Evolutionary conservation across 2,888 invertebrate species (phyloP).

Genomic region (Erannis defoliaria): DNA sequence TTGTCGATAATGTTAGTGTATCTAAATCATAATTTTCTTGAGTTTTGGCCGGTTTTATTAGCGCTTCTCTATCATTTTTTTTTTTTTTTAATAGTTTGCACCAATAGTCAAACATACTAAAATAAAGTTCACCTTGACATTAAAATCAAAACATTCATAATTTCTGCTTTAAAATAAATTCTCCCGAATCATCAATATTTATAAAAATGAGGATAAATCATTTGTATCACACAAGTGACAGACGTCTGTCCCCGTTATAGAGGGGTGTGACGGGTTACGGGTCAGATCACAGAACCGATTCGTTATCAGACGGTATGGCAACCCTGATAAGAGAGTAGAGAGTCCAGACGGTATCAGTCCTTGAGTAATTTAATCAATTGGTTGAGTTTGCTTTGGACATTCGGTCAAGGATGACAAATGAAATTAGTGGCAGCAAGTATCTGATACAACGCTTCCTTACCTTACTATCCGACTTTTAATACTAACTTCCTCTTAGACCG

Average conservation of each 20-base stretch:
- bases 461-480: too few species aligned
- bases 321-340: neutral
- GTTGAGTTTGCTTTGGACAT: constrained; percentile 20
- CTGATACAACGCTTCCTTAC: too few species aligned
- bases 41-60: too few species aligned
- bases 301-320: constrained; percentile 20
- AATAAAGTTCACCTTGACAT: too few species aligned
- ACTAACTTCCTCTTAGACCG: too few species aligned
- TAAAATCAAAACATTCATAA: neutral
- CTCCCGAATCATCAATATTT: neutral
- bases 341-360: constrained; percentile 14
- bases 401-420: constrained; percentile 26
- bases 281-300: constrained; percentile 41
- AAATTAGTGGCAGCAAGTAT: too few species aligned
- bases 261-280: constrained; percentile 30
- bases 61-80: too few species aligned
- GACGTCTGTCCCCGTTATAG: constrained; percentile 5
- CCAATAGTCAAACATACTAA: too few species aligned
- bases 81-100: too few species aligned
- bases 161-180: too few species aligned
- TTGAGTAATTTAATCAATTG: constrained; percentile 5
- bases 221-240: constrained; percentile 24
- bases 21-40: too few species aligned
- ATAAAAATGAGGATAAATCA: constrained; percentile 15
- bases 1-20: too few species aligned